These are phyloP conservation scores for Ptiloglossa arizonensis DNA, from an alignment of 1,140 invertebrate species.

Conservation along the genomic window DNA sequence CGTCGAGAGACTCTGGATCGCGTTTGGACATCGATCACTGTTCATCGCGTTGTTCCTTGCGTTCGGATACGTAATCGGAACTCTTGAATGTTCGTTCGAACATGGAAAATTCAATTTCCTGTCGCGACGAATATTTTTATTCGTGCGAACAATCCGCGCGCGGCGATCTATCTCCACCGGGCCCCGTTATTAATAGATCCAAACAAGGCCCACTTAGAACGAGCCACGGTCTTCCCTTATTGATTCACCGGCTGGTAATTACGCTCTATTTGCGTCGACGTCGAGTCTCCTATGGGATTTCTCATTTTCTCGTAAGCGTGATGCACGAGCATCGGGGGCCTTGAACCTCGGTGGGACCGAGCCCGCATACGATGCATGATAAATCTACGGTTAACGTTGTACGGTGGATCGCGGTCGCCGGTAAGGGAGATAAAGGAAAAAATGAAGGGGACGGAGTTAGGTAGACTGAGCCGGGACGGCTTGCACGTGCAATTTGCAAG, in stretches of 20 bases:
- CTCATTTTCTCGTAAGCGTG: slow-evolving; percentile 54
- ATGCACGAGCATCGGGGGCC: slow-evolving; percentile 18
- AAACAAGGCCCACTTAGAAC: slow-evolving; percentile 28
- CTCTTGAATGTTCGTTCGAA: too few species aligned
- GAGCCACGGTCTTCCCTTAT: background rate
- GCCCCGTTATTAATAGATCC: slow-evolving; percentile 39
- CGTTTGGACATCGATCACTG: too few species aligned
- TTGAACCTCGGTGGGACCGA: slow-evolving; percentile 51
- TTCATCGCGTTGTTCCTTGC: too few species aligned
- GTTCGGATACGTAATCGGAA: too few species aligned
- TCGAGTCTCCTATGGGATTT: slow-evolving; percentile 41
- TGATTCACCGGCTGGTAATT: slow-evolving; percentile 49
- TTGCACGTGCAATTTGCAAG: slow-evolving; percentile 70
- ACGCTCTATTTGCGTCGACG: slow-evolving; percentile 57
- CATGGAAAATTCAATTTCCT: slow-evolving; percentile 10
- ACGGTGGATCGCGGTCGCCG: slow-evolving; percentile 45
- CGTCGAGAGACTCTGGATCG: too few species aligned
- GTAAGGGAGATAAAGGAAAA: slow-evolving; percentile 51
- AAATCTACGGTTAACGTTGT: slow-evolving; percentile 44
- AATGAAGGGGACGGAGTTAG: slow-evolving; percentile 45
- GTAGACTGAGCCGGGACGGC: slow-evolving; percentile 40
- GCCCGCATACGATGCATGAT: slow-evolving; percentile 50
- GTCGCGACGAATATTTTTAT: background rate
- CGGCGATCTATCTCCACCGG: background rate
- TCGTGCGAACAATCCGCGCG: background rate